Conservation (phyloP, 2,797 vertebrate species). For the Sarcoramphus papa region DNA sequence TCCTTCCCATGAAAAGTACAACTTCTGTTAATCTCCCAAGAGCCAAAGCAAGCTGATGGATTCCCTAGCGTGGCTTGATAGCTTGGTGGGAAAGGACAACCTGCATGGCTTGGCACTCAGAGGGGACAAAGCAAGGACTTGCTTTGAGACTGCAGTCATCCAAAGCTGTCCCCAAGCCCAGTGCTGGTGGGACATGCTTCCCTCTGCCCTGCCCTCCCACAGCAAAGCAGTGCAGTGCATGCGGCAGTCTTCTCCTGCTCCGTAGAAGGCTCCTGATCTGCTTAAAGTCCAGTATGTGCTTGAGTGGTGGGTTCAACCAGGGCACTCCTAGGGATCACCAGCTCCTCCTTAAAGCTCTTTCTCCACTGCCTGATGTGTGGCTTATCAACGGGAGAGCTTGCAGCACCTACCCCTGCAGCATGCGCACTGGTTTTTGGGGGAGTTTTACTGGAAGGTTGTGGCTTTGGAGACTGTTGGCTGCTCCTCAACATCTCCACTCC, state of each 20-base stretch:
- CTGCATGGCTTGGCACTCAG: neutral
- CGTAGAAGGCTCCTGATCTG: rapidly evolving
- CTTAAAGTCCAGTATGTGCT: neutral
- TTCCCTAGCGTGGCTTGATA: neutral
- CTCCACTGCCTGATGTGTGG: neutral
- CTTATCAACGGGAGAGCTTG: neutral
- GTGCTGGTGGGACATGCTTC: neutral
- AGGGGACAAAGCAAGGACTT: neutral
- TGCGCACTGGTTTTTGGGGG: rapidly evolving
- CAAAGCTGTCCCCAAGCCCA: neutral
- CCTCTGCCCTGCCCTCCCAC: neutral
- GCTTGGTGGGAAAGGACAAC: neutral
- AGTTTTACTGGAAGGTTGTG: neutral
- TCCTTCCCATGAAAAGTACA: neutral
- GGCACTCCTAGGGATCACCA: neutral
- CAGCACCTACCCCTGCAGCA: neutral
- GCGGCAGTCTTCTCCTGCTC: neutral
- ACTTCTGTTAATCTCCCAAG: neutral
- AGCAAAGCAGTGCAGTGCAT: neutral
- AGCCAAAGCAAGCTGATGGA: neutral
- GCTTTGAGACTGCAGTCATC: neutral
- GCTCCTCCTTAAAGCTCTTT: neutral
- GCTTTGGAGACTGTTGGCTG: neutral
- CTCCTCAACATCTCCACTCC: neutral
- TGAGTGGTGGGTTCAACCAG: neutral